Conservation (phyloP, 2,797 vertebrate species). For the Takifugu ocellatus region DNA sequence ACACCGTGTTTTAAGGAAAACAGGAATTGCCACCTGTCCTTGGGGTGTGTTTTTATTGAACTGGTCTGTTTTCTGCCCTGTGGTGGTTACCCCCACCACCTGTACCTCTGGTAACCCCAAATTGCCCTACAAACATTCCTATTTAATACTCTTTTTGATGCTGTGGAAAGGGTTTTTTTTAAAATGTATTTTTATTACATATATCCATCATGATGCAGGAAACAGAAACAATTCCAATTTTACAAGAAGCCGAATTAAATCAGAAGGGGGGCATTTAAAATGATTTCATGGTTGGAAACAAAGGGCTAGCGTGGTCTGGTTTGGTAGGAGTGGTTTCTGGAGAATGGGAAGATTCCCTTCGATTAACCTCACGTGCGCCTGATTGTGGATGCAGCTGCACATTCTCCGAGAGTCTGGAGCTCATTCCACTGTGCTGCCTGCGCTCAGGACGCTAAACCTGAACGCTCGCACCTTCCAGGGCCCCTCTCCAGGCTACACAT, state of each 20-base stretch:
- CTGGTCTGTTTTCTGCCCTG: background rate
- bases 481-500: conserved; percentile 16
- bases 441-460: conserved; percentile 22
- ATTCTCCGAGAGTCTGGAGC: background rate
- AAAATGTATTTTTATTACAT: too few relatives aligned
- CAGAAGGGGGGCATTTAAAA: too few relatives aligned
- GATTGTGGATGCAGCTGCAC: conserved; percentile 28
- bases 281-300: background rate
- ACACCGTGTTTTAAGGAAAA: background rate
- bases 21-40: background rate
- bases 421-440: conserved; percentile 13
- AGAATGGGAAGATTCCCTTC: conserved; percentile 14
- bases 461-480: conserved; percentile 20
- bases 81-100: too few relatives aligned
- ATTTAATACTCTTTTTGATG: too few relatives aligned
- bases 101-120: too few relatives aligned
- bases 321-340: conserved; percentile 25
- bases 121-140: too few relatives aligned
- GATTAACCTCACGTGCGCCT: conserved; percentile 45
- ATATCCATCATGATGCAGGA: too few relatives aligned
- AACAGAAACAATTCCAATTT: too few relatives aligned
- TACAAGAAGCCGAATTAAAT: too few relatives aligned
- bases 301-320: background rate
- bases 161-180: too few relatives aligned
- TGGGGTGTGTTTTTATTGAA: background rate